These are phyloP conservation scores for Dicranocentrus wangi DNA, from an alignment of 2,888 invertebrate species.

Conservation along the genomic window DNA sequence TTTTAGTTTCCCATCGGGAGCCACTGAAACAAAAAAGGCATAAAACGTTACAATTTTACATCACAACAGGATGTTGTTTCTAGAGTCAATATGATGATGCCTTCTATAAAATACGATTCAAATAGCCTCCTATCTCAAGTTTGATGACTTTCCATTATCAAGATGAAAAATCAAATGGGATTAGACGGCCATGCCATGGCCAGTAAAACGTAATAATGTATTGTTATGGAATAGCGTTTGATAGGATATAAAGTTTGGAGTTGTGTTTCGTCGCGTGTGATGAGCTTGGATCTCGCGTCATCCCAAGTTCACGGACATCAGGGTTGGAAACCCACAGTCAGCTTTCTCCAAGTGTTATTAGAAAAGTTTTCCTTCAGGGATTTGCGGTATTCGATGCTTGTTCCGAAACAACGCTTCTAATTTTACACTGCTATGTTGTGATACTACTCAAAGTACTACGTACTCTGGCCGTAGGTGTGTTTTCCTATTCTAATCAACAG, in stretches of 20 bases:
- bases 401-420: too few relatives aligned
- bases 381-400: too few relatives aligned
- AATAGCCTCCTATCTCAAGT: not conserved
- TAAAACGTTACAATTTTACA: too few relatives aligned
- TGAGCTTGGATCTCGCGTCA: not conserved
- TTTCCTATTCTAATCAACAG: too few relatives aligned
- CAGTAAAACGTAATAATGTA: not conserved
- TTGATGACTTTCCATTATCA: constrained; percentile 33
- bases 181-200: not conserved
- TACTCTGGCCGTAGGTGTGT: too few relatives aligned
- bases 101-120: too few relatives aligned
- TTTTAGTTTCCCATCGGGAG: constrained; percentile 74
- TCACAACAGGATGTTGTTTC: too few relatives aligned
- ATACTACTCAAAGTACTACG: too few relatives aligned
- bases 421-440: too few relatives aligned
- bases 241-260: not conserved
- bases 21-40: constrained; percentile 73
- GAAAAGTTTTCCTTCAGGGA: too few relatives aligned
- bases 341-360: too few relatives aligned
- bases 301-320: not conserved
- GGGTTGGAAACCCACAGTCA: not conserved
- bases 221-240: not conserved
- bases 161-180: constrained; percentile 26
- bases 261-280: not conserved
- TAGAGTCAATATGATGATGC: too few relatives aligned